Conservation (phyloP, 2,113 vertebrate genomes). For the Nestor notabilis region DNA sequence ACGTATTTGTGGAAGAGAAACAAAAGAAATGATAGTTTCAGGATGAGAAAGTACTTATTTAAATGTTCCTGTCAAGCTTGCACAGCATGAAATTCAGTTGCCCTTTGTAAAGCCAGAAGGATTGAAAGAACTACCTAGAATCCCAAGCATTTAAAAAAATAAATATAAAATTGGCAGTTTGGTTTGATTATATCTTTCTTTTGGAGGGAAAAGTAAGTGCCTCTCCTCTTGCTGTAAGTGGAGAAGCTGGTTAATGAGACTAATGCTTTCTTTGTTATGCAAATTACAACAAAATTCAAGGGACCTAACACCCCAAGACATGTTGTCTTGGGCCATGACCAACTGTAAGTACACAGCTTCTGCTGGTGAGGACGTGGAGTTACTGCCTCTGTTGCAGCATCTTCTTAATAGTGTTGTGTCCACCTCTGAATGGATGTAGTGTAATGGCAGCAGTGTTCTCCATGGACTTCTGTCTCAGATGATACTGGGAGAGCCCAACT, state of each 20-base stretch:
- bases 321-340: background rate
- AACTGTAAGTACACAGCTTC: background rate
- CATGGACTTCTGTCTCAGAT: fast-evolving
- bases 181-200: background rate
- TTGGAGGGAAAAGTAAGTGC: background rate
- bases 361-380: background rate
- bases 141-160: background rate
- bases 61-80: background rate
- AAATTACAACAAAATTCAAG: background rate
- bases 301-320: fast-evolving
- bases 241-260: background rate
- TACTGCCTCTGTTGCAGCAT: background rate
- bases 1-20: background rate
- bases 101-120: background rate
- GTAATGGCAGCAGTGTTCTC: background rate
- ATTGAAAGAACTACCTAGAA: background rate
- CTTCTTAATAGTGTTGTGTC: background rate
- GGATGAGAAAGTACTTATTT: background rate
- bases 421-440: fast-evolving
- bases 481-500: background rate
- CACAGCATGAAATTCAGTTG: background rate
- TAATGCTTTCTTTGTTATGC: background rate
- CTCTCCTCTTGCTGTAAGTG: background rate
- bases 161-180: background rate
- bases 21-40: background rate